phyloP scores from a whole-genome alignment of 2,113 vertebrate species.

The Otocyon megalotis region DNA sequence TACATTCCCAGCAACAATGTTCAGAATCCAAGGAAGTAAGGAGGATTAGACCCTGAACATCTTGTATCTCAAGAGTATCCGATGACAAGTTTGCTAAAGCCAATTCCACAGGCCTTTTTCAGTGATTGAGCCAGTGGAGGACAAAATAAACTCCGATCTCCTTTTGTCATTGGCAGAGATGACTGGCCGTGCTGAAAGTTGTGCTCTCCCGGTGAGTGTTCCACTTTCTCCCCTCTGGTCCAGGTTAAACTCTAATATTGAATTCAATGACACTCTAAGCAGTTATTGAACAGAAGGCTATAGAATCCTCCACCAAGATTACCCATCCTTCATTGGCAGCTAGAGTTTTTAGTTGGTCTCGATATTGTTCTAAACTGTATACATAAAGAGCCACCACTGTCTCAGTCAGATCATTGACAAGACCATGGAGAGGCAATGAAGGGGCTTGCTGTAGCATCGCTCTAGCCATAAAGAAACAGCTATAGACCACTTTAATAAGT shows the following conservation, averaged over 20 bases:
- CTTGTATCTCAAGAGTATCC: slow-evolving; percentile 49
- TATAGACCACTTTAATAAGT: slow-evolving; percentile 14
- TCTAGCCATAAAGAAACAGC: slow-evolving; percentile 35
- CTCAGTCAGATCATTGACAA: slow-evolving; percentile 56
- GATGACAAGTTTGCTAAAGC: background rate
- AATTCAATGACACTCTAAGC: background rate
- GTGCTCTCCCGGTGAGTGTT: background rate
- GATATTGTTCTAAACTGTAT: slow-evolving; percentile 37
- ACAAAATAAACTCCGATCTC: background rate
- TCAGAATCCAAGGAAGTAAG: slow-evolving; percentile 69
- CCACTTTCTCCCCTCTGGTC: background rate
- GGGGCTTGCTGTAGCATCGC: background rate
- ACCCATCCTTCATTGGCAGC: background rate
- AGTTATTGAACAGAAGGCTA: slow-evolving; percentile 56
- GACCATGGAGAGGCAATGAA: slow-evolving; percentile 1
- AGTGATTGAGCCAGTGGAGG: background rate
- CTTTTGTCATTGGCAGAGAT: background rate
- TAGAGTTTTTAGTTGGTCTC: slow-evolving; percentile 56
- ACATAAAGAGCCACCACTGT: slow-evolving; percentile 36
- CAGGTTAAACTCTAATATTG: slow-evolving; percentile 2
- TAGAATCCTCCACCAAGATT: background rate
- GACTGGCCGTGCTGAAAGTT: background rate
- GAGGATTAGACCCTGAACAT: slow-evolving; percentile 50
- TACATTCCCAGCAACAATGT: slow-evolving; percentile 50
- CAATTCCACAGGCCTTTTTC: slow-evolving; percentile 8